Conservation (phyloP, 1,140 invertebrate genomes). For the Hylyphantes graminicola region DNA sequence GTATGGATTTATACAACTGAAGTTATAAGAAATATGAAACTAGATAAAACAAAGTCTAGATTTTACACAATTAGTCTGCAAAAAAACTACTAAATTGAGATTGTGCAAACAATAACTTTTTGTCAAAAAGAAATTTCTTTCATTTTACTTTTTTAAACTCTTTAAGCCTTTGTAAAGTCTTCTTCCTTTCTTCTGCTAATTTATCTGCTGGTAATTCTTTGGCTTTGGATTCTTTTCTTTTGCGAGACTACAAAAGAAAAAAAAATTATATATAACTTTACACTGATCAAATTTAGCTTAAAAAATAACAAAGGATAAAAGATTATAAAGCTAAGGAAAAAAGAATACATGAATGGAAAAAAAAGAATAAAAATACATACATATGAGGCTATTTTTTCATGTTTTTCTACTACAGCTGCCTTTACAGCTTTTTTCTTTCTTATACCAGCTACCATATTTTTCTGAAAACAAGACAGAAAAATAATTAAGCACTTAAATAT, state of each 20-base stretch:
- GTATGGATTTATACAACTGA: too few relatives aligned
- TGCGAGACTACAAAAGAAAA: conserved; percentile 24
- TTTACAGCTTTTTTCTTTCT: conserved; percentile 38
- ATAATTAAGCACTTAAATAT: background rate
- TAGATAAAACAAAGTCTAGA: too few relatives aligned
- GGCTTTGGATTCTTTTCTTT: conserved; percentile 26
- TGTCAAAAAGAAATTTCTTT: too few relatives aligned
- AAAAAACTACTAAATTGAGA: too few relatives aligned
- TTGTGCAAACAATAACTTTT: too few relatives aligned
- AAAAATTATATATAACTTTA: too few relatives aligned
- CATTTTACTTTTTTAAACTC: conserved; percentile 33
- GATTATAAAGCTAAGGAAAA: too few relatives aligned
- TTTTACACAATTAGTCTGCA: too few relatives aligned
- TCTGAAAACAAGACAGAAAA: background rate
- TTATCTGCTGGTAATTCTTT: conserved; percentile 45
- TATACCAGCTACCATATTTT: conserved; percentile 24
- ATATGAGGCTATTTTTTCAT: conserved; percentile 25
- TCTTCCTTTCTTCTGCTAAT: conserved; percentile 35
- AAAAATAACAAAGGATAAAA: background rate
- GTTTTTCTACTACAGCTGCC: conserved; percentile 25
- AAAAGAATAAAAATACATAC: conserved; percentile 14
- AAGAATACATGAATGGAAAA: too few relatives aligned
- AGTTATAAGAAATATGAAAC: too few relatives aligned
- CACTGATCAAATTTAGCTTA: background rate
- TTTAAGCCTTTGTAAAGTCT: conserved; percentile 57